Percentiles rank a stretch among this genome's conserved stretches.
These are phyloP conservation scores for Babylonia areolata DNA, from an alignment of 1,140 invertebrate species.

Conservation along the genomic window DNA sequence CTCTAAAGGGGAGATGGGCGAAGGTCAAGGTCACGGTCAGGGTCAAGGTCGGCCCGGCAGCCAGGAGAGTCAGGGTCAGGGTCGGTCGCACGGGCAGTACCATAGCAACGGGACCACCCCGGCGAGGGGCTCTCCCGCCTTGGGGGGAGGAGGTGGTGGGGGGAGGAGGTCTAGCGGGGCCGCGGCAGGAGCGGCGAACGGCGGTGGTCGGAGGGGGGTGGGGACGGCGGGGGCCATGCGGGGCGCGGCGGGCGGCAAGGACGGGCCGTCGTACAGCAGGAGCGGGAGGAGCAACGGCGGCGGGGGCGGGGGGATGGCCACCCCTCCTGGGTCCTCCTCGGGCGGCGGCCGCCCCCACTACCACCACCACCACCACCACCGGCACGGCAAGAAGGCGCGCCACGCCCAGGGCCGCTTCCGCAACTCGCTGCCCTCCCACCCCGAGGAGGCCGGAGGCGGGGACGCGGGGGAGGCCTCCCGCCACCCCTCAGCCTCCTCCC, in stretches of 20 bases:
- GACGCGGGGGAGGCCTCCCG: background rate
- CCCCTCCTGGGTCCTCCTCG: background rate
- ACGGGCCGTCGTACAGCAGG: background rate
- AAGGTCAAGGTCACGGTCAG: background rate
- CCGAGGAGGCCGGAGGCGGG: conserved; percentile 28
- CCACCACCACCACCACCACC: background rate
- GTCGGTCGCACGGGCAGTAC: conserved; percentile 12
- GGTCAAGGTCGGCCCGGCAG: background rate
- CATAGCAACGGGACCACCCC: conserved; percentile 3
- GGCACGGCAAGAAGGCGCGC: background rate
- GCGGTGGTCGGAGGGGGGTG: background rate
- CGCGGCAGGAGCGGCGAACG: background rate
- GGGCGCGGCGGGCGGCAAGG: background rate
- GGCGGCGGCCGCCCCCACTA: background rate
- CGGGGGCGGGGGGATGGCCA: background rate
- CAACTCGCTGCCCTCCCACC: conserved; percentile 22
- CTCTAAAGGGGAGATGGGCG: background rate
- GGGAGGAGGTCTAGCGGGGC: background rate
- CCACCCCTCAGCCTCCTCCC: background rate
- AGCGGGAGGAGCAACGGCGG: too few relatives aligned
- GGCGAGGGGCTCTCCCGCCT: background rate
- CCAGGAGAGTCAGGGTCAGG: background rate
- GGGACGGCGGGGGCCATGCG: background rate
- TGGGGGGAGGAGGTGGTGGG: background rate
- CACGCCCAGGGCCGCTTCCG: conserved; percentile 5